Percentiles rank a stretch among this genome's conserved stretches.
Conservation (phyloP, 1,140 invertebrate species). For the Formica exsecta region DNA sequence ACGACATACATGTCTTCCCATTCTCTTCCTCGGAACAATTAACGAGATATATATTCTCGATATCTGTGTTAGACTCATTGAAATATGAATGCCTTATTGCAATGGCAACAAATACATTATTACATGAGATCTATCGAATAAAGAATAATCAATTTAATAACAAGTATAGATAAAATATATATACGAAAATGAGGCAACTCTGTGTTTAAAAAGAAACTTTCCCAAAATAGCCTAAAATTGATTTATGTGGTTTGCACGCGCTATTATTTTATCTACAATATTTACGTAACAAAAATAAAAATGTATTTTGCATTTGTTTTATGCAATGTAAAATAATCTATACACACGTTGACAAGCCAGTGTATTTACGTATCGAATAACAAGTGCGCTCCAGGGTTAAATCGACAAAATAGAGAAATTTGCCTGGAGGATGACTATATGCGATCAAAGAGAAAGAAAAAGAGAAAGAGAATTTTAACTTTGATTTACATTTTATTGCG, state of each 20-base stretch:
- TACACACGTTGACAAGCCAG: not conserved
- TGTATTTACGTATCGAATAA: constrained; percentile 17
- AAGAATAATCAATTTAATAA: not conserved
- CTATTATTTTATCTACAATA: not conserved
- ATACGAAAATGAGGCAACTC: no score
- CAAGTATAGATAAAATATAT: no score
- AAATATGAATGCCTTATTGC: not conserved
- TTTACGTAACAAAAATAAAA: not conserved
- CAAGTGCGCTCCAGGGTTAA: constrained; percentile 8
- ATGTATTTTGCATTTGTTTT: not conserved
- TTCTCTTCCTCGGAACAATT: not conserved
- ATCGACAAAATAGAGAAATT: constrained; percentile 27
- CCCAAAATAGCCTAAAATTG: no score
- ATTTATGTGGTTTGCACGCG: no score
- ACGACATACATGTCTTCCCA: not conserved
- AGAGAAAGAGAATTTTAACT: constrained; percentile 17
- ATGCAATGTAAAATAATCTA: not conserved
- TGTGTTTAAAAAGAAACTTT: no score
- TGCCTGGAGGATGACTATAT: constrained; percentile 27
- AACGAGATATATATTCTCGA: not conserved
- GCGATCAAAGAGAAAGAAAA: not conserved
- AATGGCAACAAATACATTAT: not conserved
- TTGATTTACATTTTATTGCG: constrained; percentile 55
- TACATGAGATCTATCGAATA: not conserved
- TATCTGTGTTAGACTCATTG: not conserved